A percentile compares a stretch with the other conserved stretches of the same genome.
Evolutionary conservation across 2,797 vertebrate genomes (phyloP).

Genomic region (Tamandua tetradactyla): DNA sequence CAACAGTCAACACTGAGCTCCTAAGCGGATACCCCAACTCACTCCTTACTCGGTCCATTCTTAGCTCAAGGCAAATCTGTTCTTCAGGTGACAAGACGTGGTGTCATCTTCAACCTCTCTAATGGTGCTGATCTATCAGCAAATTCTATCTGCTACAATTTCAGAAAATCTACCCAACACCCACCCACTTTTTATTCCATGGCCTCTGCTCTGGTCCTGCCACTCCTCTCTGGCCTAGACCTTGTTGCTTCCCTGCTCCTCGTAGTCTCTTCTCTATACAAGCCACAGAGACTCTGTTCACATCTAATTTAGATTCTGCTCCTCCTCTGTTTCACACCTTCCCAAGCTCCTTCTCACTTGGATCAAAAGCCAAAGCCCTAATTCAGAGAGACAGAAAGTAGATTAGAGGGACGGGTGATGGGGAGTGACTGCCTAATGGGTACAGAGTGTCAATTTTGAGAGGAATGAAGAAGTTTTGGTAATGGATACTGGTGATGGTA

Average conservation of each 20-base stretch:
- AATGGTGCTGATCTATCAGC: not conserved
- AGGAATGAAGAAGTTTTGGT: too few relatives aligned
- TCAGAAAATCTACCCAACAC: not conserved
- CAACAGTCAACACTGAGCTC: not conserved
- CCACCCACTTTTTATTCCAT: not conserved
- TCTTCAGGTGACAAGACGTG: not conserved
- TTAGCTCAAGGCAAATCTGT: not conserved
- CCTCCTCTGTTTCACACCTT: not conserved
- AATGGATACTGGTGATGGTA: too few relatives aligned
- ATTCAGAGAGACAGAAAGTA: too few relatives aligned
- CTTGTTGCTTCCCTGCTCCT: not conserved
- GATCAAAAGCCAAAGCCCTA: not conserved
- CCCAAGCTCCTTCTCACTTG: accelerated
- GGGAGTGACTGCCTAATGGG: too few relatives aligned
- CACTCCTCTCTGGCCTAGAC: not conserved
- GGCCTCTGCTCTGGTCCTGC: not conserved
- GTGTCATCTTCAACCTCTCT: not conserved
- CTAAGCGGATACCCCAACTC: not conserved
- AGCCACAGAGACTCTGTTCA: not conserved
- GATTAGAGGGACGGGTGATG: too few relatives aligned
- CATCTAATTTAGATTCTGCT: not conserved
- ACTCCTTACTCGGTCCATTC: not conserved
- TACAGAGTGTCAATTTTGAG: too few relatives aligned
- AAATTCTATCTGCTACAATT: not conserved
- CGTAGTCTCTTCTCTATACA: not conserved